Evolutionary conservation across 2,113 vertebrate genomes (phyloP).

Genomic region (Orientallactaga bullata): DNA sequence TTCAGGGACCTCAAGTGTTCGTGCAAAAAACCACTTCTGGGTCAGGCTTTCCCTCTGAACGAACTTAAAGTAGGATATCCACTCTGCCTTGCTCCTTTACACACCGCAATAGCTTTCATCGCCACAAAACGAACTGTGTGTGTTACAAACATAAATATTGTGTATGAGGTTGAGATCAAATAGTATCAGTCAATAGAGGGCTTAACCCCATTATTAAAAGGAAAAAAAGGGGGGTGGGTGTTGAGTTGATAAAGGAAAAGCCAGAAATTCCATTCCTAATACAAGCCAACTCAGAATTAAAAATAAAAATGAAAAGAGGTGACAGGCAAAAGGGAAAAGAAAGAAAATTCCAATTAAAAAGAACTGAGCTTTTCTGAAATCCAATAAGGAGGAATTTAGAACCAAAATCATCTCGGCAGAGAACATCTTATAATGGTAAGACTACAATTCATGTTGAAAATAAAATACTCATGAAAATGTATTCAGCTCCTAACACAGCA

Average conservation of each 20-base stretch:
- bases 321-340: not conserved
- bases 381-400: not conserved
- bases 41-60: not conserved
- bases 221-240: too few relatives aligned
- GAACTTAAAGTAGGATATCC: not conserved
- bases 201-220: not conserved
- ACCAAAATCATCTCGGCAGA: slow-evolving; percentile 31
- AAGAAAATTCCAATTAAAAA: slow-evolving; percentile 55
- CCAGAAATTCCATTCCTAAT: not conserved
- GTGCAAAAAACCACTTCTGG: slow-evolving; percentile 12
- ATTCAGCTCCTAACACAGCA: slow-evolving; percentile 36
- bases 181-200: not conserved
- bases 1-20: not conserved
- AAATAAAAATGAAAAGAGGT: not conserved
- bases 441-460: slow-evolving; percentile 46
- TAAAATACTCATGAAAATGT: slow-evolving; percentile 54
- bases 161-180: not conserved
- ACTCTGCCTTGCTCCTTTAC: not conserved
- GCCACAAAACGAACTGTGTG: not conserved
- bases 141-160: slow-evolving; percentile 13
- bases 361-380: slow-evolving; percentile 2
- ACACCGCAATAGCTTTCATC: not conserved
- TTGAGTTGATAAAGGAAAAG: slow-evolving; percentile 1
- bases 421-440: not conserved
- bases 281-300: slow-evolving; percentile 18